Evolutionary conservation across 1,140 invertebrate species (phyloP).

Genomic region (Caerostris extrusa): DNA sequence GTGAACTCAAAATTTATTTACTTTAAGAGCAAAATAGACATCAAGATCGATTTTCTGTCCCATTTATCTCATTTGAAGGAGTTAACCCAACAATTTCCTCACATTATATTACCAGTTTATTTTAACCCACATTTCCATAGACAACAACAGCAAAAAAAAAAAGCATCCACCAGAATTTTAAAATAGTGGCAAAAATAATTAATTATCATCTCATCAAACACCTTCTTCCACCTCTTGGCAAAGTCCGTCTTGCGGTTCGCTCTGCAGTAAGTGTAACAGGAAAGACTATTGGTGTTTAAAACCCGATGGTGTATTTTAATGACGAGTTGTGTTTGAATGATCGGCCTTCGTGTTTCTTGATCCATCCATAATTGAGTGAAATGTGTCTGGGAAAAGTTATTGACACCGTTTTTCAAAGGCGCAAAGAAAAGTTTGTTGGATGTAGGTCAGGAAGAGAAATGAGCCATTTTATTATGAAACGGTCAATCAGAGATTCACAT

Average conservation of each 20-base stretch:
- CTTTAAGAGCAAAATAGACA: not conserved
- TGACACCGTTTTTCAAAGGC: not conserved
- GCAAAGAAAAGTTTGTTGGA: not conserved
- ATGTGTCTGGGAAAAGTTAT: slow-evolving; percentile 39
- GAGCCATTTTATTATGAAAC: not conserved
- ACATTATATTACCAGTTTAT: not conserved
- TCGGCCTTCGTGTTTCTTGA: not conserved
- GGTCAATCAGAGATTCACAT: too few species aligned
- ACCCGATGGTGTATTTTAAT: not conserved
- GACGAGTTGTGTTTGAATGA: not conserved
- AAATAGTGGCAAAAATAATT: not conserved
- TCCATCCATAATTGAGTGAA: slow-evolving; percentile 1
- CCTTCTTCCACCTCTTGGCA: not conserved
- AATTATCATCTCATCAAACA: not conserved
- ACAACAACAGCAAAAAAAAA: too few species aligned
- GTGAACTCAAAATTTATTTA: not conserved
- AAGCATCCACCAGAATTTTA: not conserved
- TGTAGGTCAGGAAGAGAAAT: not conserved
- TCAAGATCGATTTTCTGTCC: not conserved
- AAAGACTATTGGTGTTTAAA: not conserved
- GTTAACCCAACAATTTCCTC: not conserved
- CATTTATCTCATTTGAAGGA: not conserved
- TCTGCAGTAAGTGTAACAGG: not conserved
- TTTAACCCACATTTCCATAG: not conserved
- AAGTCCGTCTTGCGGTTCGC: not conserved